Evolutionary conservation across 2,113 vertebrate species (phyloP), one percentile per base, ranked within the genome.

Genomic region (Elephas maximus): DNA sequence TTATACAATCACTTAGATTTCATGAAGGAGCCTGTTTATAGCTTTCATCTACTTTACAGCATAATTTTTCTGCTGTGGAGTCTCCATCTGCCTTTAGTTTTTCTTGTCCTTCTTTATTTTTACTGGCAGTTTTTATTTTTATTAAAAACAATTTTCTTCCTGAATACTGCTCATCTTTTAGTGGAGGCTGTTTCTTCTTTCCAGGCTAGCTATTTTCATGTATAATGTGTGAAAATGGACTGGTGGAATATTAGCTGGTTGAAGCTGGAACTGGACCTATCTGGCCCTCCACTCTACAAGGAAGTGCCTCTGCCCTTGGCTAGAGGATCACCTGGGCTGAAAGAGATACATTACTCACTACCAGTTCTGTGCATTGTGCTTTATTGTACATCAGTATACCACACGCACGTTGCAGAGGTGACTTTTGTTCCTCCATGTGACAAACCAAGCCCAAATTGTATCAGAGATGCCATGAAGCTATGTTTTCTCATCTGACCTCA

Each of bases 41-140:
- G 26, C 80, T 74, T 85, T 85, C 67, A 23, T 53, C n/a, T 41
- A 5, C 9, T 78, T 76, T 84, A n/a, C 3, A 84, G 9, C 12
- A 77, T 60, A 87, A 33, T 62, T 45, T 95, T 85, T 80, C 48
- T 57, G 9, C 15, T 44, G 0, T 71, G 12, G 20, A 11, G 6
- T 84, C 23, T 30, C 93, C 14, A 85, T 92, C 14, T 92, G 37
- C 20, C 24, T 95, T 93, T 77, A n/a, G 44, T 45, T 45, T 83
- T 82, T 45, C 41, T 85, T 44, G 20, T 23, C 8, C 20, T 23
- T 67, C 45, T 82, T 8, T 73, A 73, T 84, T 44, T 44, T 51
- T 63, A 76, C 4, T 28, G 14, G 24, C 5, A 21, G 81, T 17
- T 14, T 62, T 71, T 26, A 44, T 85, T 67, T 94, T 37, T 5